Evolutionary conservation across 2,797 vertebrate genomes (phyloP).

Genomic region (Lutjanus campechanus): DNA sequence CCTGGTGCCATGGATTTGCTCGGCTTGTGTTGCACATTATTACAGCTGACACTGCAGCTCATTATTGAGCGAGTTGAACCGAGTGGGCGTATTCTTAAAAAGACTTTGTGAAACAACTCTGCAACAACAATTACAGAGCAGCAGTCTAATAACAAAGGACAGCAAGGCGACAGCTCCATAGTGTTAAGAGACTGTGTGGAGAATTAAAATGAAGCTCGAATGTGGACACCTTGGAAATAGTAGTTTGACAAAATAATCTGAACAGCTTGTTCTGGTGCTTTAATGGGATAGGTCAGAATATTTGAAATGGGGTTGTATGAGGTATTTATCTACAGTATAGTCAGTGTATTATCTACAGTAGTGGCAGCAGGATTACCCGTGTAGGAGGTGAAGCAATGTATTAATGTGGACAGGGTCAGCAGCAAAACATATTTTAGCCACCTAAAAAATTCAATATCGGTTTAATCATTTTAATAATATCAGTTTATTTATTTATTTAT

Average conservation of each 20-base stretch:
- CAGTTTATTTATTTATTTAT: no score
- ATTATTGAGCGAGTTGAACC: not conserved
- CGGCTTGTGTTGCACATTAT: constrained; percentile 15
- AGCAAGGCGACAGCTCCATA: not conserved
- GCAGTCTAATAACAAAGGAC: not conserved
- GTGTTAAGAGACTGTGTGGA: not conserved
- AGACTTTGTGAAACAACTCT: constrained; percentile 7
- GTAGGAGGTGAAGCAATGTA: no score
- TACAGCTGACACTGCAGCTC: constrained; percentile 18
- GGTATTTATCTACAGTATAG: no score
- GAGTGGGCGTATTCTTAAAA: not conserved
- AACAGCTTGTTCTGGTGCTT: no score
- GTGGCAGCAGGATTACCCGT: no score
- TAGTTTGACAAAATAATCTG: not conserved
- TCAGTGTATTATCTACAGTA: no score
- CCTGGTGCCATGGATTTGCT: not conserved
- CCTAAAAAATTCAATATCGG: no score
- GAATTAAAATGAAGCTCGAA: not conserved
- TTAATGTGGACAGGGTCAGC: no score
- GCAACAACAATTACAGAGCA: constrained; percentile 15
- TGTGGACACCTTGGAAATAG: not conserved
- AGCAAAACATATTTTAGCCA: no score
- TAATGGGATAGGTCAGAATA: no score
- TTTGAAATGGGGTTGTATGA: no score
- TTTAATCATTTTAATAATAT: no score